Base-by-base conservation (phyloP, 30 jellyfish, hydroid and myxozoan species). In the Calvadosia cruxmelitensis region DNA sequence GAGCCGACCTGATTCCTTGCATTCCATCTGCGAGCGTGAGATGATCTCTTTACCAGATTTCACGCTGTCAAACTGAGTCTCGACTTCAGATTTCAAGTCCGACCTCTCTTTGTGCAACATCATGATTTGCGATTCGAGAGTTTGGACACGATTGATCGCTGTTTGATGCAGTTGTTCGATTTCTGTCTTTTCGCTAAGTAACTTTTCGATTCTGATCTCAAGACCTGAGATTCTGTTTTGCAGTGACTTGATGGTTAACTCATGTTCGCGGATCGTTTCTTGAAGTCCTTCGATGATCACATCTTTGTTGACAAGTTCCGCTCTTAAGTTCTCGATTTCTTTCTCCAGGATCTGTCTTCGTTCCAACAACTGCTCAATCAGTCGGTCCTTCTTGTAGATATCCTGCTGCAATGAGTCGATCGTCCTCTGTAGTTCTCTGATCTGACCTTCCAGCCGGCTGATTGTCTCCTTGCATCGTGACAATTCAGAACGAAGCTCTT, bases 391-490 rank as follows among this genome's bases (percentile, higher is more conserved):
- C 77, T 85, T 61, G 86, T 76, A 81, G n/a, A 89, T 63, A 74
- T 82, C 92, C 35, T 77, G 93, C 75, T 82, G 95, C 0, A 81
- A 72, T 0, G 94, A 65, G 42, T 89, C 98, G 67, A 89, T 82
- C 35, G 81, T 73, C 34, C 98, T 63, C 57, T 81, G 95, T 5
- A 74, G 91, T 50, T 81, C 95, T 7, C 93, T 62, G 61, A 76
- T 48, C 48, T 89, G 95, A 49, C 95, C 98, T 57, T 89, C 98
- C 7, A 89, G 80, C 66, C 76, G 68, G 63, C 73, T 77, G 31
- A 76, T 71, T 15, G 77, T 73, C 76, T 89, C 98, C 65, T 89
- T 81, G 83, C 67, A 77, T 31, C 78, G 57, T 92, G 81, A 68
- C 63, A 82, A 51, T 51, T 81, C 98, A 29, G 73, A 80, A 48